These are phyloP conservation scores for Pterophyllum scalare DNA, from an alignment of 2,113 vertebrate species.

Conservation along the genomic window DNA sequence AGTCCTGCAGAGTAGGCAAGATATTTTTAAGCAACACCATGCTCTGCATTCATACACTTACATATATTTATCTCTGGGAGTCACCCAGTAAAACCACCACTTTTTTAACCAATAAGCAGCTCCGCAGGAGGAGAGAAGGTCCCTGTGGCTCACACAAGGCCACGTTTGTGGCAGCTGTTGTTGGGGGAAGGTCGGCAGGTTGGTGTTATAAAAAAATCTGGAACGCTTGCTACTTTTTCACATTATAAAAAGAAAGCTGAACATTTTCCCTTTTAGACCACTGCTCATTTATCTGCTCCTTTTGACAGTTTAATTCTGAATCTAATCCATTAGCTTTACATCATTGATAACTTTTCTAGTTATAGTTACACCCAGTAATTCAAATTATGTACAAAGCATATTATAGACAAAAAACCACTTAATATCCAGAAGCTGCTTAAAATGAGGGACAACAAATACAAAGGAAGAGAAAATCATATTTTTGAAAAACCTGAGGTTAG, in stretches of 20 bases:
- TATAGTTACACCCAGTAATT: too few species aligned
- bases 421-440: neutral
- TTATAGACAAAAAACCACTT: neutral
- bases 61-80: conserved; percentile 30
- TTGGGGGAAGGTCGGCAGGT: neutral
- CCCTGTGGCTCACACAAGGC: conserved; percentile 38
- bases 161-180: conserved; percentile 45
- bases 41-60: conserved; percentile 29
- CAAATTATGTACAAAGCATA: neutral
- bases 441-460: neutral
- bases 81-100: conserved; percentile 1
- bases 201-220: neutral
- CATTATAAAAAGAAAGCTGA: neutral
- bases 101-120: conserved; percentile 27
- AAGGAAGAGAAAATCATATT: too few species aligned
- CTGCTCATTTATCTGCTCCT: neutral
- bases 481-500: neutral
- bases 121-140: neutral
- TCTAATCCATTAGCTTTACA: neutral
- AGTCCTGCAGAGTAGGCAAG: neutral
- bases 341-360: neutral
- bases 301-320: neutral
- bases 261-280: neutral
- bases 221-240: neutral
- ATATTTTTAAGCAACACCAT: conserved; percentile 47